Base-by-base conservation (phyloP, 2,797 vertebrate genomes). In the Pangasius djambal region DNA sequence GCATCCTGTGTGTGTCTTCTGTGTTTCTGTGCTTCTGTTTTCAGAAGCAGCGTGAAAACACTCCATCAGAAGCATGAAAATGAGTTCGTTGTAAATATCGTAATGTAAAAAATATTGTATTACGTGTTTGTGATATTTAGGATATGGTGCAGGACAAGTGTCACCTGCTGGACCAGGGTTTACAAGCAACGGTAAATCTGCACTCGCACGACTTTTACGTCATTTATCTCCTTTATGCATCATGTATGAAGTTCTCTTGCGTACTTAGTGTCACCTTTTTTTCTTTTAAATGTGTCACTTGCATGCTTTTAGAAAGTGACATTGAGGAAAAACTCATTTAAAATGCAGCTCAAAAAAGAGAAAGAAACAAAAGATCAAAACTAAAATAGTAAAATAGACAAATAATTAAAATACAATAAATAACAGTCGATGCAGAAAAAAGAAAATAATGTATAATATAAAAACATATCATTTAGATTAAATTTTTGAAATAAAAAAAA, bases 81-180 rank as follows among this genome's bases (percentile, higher is more conserved):
- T 34, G n/a, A 57, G 79, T 40, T 82, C 4, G 25, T 13, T 31
- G n/a, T 55, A 55, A 52, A 40, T 16, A 31, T 52, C 6, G 37
- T 48, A 13, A 18, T 57, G 77, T 55, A 20, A 55, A 79, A 20
- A 5, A 25, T 10, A 18, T 6, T 81, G 78, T 34, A 44, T 48
- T 4, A n/a, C 28, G 28, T 84, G 37, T 83, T 65, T 31, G 40
- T 87, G n/a, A 63, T 87, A 4, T 87, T 79, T 44, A 87, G 86
- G 86, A 63, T 87, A 65, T 4, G 59, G 57, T 63, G 25, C 74
- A 87, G 74, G 74, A 67, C 74, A 79, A 63, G 72, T 25, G 28
- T 1, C 74, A 34, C 74, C 59, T 74, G 37, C 70, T 25, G 75
- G 86, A 79, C 74, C 44, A 4, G 69, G 48, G 44, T 37, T 37